Conservation (phyloP, 2,888 invertebrate species). For the Gymnosoma rotundatum region DNA sequence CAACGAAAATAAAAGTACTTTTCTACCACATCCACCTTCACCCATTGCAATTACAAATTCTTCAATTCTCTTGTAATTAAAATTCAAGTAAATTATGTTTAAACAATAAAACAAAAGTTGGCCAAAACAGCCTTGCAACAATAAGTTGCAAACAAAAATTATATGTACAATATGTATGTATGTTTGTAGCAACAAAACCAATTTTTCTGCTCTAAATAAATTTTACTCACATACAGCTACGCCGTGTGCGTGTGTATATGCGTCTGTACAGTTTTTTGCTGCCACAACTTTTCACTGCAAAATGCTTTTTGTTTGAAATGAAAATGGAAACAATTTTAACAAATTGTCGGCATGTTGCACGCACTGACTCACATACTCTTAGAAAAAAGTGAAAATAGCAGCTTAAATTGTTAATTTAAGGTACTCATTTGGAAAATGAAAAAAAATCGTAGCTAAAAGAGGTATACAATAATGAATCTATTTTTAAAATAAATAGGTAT, state of each 20-base stretch:
- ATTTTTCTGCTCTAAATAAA: constrained; percentile 66
- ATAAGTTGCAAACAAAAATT: constrained; percentile 41
- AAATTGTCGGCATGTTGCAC: constrained; percentile 42
- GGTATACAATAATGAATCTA: constrained; percentile 45
- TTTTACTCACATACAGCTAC: constrained; percentile 14
- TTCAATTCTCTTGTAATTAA: constrained; percentile 62
- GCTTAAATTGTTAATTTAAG: constrained; percentile 61
- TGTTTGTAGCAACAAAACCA: constrained; percentile 18
- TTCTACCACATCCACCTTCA: background rate
- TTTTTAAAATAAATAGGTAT: constrained; percentile 9
- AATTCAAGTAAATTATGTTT: constrained; percentile 39
- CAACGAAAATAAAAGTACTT: background rate
- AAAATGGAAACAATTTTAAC: constrained; percentile 51
- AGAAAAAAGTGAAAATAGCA: constrained; percentile 67
- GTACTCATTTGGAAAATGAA: constrained; percentile 67
- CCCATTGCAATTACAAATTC: constrained; percentile 39
- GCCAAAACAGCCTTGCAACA: constrained; percentile 46
- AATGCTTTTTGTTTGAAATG: constrained; percentile 44
- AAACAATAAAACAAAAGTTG: constrained; percentile 40
- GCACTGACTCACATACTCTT: constrained; percentile 13
- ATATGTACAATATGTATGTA: background rate
- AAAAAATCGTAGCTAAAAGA: constrained; percentile 5
- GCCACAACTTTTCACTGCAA: constrained; percentile 61
- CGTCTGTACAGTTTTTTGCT: constrained; percentile 27
- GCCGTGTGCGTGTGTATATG: background rate